Evolutionary conservation across 2,113 vertebrate species (phyloP).

Genomic region (Amphilophus citrinellus): DNA sequence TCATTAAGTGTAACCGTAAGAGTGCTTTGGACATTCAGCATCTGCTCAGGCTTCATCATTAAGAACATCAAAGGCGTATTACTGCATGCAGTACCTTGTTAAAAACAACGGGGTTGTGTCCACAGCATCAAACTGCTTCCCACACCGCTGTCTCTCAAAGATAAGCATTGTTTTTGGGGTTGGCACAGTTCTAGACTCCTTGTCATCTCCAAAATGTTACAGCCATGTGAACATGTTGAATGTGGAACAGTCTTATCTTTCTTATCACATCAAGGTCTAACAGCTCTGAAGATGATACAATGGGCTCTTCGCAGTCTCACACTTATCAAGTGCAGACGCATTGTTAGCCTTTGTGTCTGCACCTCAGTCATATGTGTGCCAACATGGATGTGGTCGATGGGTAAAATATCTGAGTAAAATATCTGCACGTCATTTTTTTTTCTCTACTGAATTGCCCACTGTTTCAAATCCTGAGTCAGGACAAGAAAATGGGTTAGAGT

Average conservation of each 20-base stretch:
- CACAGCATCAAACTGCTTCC: slow-evolving; percentile 2
- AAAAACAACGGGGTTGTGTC: neutral
- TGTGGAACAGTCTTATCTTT: slow-evolving; percentile 10
- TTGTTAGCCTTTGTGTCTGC: neutral
- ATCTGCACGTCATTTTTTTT: neutral
- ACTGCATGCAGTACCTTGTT: neutral
- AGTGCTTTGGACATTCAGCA: neutral
- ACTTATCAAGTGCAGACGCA: neutral
- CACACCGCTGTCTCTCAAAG: neutral
- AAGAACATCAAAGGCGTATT: neutral
- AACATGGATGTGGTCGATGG: neutral
- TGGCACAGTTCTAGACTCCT: neutral
- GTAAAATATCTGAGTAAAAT: neutral
- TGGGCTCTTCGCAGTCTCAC: neutral
- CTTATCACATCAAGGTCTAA: neutral
- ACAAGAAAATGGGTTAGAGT: slow-evolving; percentile 14
- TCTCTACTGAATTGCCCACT: neutral
- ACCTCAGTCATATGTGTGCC: neutral
- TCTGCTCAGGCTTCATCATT: neutral
- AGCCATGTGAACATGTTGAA: neutral
- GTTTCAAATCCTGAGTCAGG: slow-evolving; percentile 12
- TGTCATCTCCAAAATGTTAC: neutral
- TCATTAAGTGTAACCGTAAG: neutral
- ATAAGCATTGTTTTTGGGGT: neutral
- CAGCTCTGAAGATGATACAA: neutral